These are phyloP conservation scores for Wasmannia auropunctata DNA, from an alignment of 1,140 invertebrate species.

Conservation along the genomic window DNA sequence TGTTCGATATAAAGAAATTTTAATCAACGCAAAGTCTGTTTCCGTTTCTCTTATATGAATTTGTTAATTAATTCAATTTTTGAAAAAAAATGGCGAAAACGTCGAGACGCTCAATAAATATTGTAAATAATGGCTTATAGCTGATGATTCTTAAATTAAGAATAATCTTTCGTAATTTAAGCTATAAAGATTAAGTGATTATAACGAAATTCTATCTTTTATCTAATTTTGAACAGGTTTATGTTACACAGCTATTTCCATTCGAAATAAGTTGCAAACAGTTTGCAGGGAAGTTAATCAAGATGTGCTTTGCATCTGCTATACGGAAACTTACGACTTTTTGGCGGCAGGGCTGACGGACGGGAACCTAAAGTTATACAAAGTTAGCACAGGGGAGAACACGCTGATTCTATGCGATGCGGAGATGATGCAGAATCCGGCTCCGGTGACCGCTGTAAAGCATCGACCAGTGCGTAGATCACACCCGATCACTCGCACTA, in stretches of 20 bases:
- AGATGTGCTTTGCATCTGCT: constrained; percentile 87
- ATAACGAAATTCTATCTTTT: neutral
- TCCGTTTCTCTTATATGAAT: neutral
- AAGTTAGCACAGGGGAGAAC: constrained; percentile 82
- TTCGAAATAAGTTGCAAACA: constrained; percentile 30
- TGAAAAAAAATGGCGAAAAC: neutral
- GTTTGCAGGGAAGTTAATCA: constrained; percentile 84
- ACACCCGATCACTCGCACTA: constrained; percentile 85
- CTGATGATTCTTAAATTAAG: neutral
- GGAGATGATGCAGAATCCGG: constrained; percentile 85
- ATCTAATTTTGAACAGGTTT: constrained; percentile 3
- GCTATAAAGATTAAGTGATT: neutral
- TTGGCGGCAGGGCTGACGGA: constrained; percentile 86
- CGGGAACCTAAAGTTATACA: constrained; percentile 86
- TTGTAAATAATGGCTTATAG: neutral
- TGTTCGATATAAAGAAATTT: neutral
- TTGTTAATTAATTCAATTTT: neutral
- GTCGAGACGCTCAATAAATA: neutral
- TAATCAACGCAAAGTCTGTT: neutral
- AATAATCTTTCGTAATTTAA: neutral
- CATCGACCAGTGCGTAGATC: constrained; percentile 86
- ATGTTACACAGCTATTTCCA: neutral
- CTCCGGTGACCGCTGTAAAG: constrained; percentile 86
- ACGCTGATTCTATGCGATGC: constrained; percentile 83
- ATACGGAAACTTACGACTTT: constrained; percentile 86